Base-by-base conservation (phyloP, 2,113 vertebrate genomes). In the Brachionichthys hirsutus region DNA sequence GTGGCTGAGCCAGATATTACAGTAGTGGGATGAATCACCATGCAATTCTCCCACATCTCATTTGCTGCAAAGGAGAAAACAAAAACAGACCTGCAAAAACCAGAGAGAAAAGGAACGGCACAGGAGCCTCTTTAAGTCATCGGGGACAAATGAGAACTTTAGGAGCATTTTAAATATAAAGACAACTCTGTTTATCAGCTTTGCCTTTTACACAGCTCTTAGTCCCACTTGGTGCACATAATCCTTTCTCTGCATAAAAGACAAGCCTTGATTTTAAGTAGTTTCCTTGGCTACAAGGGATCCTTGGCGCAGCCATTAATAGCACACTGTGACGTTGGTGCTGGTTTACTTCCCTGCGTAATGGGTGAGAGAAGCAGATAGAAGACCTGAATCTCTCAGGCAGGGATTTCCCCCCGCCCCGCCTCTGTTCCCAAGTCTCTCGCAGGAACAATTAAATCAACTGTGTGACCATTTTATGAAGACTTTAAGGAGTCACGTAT, bases 231-330 rank as follows among this genome's bases (percentile, higher is more conserved):
- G 6, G 50, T 55, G 70, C 17, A 34, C 10, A 52, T 45, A 77
- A 71, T 62, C 22, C 60, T 54, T 47, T 17, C 38, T 59, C 52
- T 70, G 63, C 51, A 62, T 43, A 43, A 69, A 56, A 75, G 68
- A 67, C 24, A 22, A 57, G 58, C 46, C 49, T 74, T 70, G 70
- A 65, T 82, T 70, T 82, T 67, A 79, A 73, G 80, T 81, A 68
- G 87, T 87, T 83, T 85, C 85, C 85, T 87, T 86, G 84, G 76
- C 84, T 78, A 86, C 87, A 56, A 38, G 67, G 78, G 55, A 87
- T 83, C 81, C 87, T 86, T 67, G 54, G 70, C 73, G 64, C 19
- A 69, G 86, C 83, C 85, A 85, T 78, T 82, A 77, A 81, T 86
- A 85, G 87, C 64, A 67, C 75, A 70, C 43, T 62, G 73, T 85